Evolutionary conservation across 2,797 vertebrate genomes (phyloP).

Genomic region (Phoebastria nigripes): DNA sequence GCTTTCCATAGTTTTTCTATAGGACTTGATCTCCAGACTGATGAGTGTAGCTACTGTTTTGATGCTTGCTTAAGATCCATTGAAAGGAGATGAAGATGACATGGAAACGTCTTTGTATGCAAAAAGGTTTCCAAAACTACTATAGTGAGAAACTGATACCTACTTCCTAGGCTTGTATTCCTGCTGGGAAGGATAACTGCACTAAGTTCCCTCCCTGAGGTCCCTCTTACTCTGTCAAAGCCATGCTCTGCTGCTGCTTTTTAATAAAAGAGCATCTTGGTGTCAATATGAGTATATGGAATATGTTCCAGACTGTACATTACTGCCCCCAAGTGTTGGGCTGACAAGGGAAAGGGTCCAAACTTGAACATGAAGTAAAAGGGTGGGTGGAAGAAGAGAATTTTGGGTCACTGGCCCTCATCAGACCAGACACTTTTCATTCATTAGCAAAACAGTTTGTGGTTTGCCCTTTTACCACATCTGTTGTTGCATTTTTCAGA

Average conservation of each 20-base stretch:
- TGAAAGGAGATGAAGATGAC: neutral
- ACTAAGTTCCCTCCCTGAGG: neutral
- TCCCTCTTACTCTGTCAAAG: neutral
- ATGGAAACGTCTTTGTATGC: neutral
- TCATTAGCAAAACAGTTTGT: conserved; percentile 57
- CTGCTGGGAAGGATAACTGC: neutral
- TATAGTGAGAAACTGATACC: neutral
- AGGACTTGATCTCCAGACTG: neutral
- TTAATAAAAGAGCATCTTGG: neutral
- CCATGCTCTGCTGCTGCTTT: neutral
- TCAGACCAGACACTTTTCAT: conserved; percentile 19
- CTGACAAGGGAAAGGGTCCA: neutral
- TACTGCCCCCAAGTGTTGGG: conserved; percentile 47
- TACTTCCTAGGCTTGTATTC: neutral
- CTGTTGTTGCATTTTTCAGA: conserved; percentile 48
- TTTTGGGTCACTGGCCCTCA: conserved; percentile 56
- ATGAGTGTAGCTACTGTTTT: neutral
- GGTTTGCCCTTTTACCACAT: conserved; percentile 44
- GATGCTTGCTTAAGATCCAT: neutral
- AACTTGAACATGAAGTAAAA: conserved; percentile 25
- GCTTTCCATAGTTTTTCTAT: neutral
- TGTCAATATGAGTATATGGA: fast-evolving
- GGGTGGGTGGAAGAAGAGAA: neutral
- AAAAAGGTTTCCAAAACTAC: neutral
- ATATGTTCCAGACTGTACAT: neutral